Base-by-base conservation (phyloP, 2,797 vertebrate species). In the Heliangelus exortis region DNA sequence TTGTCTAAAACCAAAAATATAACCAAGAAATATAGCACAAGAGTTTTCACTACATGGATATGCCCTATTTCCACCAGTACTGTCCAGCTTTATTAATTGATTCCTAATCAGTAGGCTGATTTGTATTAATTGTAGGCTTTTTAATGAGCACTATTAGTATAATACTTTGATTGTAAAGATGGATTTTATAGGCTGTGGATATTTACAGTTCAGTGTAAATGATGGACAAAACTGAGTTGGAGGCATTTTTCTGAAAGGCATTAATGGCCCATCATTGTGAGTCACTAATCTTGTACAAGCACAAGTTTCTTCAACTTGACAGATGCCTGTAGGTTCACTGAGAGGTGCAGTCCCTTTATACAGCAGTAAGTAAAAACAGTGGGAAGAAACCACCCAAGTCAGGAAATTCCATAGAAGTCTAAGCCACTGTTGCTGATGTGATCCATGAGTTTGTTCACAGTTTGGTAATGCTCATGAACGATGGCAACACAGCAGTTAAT, bases 381-480 rank as follows among this genome's bases (percentile, higher is more conserved):
- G 19, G 41, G 16, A 91, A 75, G 47, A 58, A 62, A 16, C 25
- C 29, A 17, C 47, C 59, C 19, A 76, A 65, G 28, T 31, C n/a
- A 61, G 9, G 28, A 76, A 75, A 59, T 39, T 84, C 13, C 10
- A 33, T 41, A 7, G 14, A 41, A 76, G 5, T 23, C 41, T 57
- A 92, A 77, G 4, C 34, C 20, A 41, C 1, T 0, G 18, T 36
- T 58, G 45, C 22, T 0, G 1, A 84, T 82, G 48, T 13, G 7
- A 82, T 23, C 6, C 4, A 1, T 48, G 66, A 62, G 62, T 31
- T 7, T 53, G 9, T 89, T 13, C 54, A 17, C 16, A 26, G n/a
- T 84, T 77, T 53, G 5, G 9, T 43, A n/a, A 41, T 26, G 21
- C 8, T 17, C 25, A 9, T 31, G 13, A 74, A 78, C 84, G 33